Conservation (phyloP, 2,888 invertebrate genomes). For the Cataglyphis livida region DNA sequence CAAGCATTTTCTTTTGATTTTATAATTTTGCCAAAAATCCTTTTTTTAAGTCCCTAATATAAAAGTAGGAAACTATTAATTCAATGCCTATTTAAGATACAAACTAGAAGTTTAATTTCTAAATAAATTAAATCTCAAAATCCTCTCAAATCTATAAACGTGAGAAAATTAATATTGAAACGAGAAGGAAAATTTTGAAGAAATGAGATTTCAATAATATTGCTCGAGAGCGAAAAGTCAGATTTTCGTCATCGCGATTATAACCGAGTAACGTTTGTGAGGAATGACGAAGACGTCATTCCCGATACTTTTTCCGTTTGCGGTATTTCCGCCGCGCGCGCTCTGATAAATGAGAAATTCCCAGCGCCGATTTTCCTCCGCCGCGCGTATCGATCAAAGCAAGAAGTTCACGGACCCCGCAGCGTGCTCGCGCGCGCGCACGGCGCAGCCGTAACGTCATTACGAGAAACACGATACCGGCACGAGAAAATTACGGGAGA, state of each 20-base stretch:
- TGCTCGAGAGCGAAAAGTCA: neutral
- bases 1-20: neutral
- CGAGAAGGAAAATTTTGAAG: neutral
- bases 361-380: constrained; percentile 70
- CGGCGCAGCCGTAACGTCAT: constrained; percentile 70
- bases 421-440: constrained; percentile 32
- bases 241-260: neutral
- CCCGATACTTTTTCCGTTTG: constrained; percentile 43
- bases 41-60: neutral
- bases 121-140: neutral
- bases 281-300: neutral
- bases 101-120: neutral
- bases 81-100: neutral
- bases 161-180: neutral
- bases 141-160: neutral
- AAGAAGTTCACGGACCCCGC: constrained; percentile 67
- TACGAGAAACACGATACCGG: constrained; percentile 73
- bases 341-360: constrained; percentile 70
- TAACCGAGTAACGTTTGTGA: neutral
- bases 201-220: neutral
- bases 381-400: constrained; percentile 67
- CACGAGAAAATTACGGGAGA: constrained; percentile 67
- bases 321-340: constrained; percentile 23
- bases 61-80: neutral
- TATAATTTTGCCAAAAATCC: neutral